Base-by-base conservation (phyloP, 2,888 invertebrate species). In the Andrena chrysosceles region DNA sequence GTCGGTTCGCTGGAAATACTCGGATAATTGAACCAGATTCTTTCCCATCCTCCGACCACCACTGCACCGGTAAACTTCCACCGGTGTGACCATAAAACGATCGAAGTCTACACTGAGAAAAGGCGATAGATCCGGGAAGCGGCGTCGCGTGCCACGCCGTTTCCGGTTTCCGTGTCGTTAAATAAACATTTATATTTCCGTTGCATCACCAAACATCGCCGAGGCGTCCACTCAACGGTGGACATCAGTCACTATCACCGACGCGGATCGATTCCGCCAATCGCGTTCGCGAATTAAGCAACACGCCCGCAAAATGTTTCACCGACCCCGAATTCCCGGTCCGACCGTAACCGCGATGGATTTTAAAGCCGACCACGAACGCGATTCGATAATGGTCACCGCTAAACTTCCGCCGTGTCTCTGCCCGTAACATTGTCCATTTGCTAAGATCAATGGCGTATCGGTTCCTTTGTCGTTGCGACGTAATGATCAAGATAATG, bases 401-500 rank as follows among this genome's bases (percentile, higher is more conserved):
- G 62, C 56, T 67, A 56, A 73, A 81, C 31, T 59, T 74, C 48
- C 62, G 8, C 4, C 4, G 31, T 26, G 56, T 26, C 2, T 56
- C 29, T n/a, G 60, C 29, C 20, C 16, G 49, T 60, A 70, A 71
- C 67, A 20, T 31, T 56, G 52, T 71, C 23, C 56, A 59, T 69
- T 81, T 76, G 29, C 26, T 31, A 69, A 64, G 82, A 71, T 26
- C 70, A 56, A 60, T 67, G 62, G 42, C 8, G 60, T 80, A 81
- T 88, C 88, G 83, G 74, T 72, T 76, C 77, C 79, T 68, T 75
- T 83, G 86, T 85, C 72, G 72, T 71, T 68, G 63, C 70, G 67
- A 77, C 73, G 69, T 81, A 84, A 84, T 78, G 84, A 87, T 79
- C 70, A 77, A 69, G 78, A 81, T 85, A 79, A 78, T 68, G 71